These are phyloP conservation scores for Spheniscus mendiculus DNA, from an alignment of 2,113 vertebrate species.

Conservation along the genomic window DNA sequence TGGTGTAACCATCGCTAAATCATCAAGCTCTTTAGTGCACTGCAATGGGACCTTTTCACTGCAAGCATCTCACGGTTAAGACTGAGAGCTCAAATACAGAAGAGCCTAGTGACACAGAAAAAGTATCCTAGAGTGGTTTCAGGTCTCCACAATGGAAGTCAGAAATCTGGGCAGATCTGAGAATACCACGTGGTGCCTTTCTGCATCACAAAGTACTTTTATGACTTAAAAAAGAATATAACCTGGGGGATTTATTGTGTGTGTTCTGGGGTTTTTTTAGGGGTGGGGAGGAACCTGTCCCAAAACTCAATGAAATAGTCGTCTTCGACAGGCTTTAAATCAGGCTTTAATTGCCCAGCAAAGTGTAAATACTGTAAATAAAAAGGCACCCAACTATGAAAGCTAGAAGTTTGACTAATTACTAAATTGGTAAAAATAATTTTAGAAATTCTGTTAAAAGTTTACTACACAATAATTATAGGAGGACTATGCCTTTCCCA, in stretches of 20 bases:
- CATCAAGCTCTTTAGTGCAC: background rate
- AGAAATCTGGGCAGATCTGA: background rate
- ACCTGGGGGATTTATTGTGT: background rate
- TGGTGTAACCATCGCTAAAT: background rate
- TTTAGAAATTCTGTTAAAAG: background rate
- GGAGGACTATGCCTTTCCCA: background rate
- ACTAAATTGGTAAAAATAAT: background rate
- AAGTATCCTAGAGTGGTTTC: background rate
- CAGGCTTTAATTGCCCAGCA: background rate
- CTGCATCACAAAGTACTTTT: background rate
- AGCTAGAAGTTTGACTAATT: background rate
- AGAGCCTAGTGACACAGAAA: background rate
- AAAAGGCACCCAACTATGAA: background rate
- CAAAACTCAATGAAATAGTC: background rate
- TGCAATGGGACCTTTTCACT: background rate
- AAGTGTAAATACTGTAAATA: background rate
- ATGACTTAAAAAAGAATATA: background rate
- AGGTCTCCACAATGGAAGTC: background rate
- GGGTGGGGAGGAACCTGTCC: background rate
- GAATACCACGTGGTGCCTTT: background rate
- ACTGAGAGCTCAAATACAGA: background rate
- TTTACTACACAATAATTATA: background rate
- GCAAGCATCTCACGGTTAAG: background rate
- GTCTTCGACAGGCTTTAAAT: background rate
- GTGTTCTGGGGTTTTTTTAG: background rate